A percentile compares a stretch with the other conserved stretches of the same genome.
These are phyloP conservation scores for Isichthys henryi DNA, from an alignment of 2,113 vertebrate genomes.

Conservation along the genomic window DNA sequence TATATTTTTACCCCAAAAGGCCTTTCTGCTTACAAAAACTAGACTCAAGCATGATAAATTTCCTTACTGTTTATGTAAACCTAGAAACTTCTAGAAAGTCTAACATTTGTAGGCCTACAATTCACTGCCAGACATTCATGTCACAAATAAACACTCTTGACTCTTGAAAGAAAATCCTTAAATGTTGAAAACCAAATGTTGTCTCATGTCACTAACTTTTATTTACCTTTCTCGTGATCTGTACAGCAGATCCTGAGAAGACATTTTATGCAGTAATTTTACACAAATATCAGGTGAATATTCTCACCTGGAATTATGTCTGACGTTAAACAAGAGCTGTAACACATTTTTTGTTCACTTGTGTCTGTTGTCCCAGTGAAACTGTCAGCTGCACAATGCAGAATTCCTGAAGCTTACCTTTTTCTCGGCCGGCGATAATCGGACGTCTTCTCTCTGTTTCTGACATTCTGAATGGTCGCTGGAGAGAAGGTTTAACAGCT, in stretches of 20 bases:
- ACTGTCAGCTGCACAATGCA: not conserved
- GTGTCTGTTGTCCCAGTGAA: not conserved
- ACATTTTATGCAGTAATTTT: not conserved
- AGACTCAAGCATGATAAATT: not conserved
- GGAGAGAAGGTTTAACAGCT: not conserved
- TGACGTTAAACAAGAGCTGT: not conserved
- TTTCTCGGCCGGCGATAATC: conserved; percentile 57
- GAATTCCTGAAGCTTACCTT: conserved; percentile 49
- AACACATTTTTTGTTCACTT: not conserved
- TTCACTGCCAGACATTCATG: not conserved
- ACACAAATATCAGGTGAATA: not conserved
- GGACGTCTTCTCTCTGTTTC: conserved; percentile 53
- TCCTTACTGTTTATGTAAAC: not conserved
- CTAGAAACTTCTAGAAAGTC: not conserved
- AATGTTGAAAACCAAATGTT: not conserved
- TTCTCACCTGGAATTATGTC: not conserved
- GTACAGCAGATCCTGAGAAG: not conserved
- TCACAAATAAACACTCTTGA: not conserved
- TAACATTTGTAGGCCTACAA: not conserved
- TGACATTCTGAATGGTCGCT: conserved; percentile 42
- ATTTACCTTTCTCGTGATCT: not conserved
- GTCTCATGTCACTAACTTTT: not conserved
- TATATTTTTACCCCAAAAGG: not conserved
- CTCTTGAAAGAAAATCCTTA: not conserved
- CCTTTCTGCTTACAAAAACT: not conserved